A percentile compares a stretch with the other conserved stretches of the same genome.
Evolutionary conservation across 2,888 invertebrate genomes (phyloP).

Genomic region (Apamea sordens): DNA sequence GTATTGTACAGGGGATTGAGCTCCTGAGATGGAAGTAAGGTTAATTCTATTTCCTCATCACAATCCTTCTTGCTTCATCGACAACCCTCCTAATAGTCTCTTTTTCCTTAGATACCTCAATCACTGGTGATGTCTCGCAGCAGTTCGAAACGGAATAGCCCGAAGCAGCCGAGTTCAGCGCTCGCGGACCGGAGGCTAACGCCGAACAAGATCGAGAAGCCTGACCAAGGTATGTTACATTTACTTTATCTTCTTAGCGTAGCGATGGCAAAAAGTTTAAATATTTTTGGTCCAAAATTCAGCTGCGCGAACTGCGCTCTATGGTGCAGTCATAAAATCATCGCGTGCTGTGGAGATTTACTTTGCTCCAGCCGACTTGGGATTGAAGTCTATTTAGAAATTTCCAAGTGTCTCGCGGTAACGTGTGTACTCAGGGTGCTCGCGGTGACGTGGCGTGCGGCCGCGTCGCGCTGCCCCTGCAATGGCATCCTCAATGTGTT

Average conservation of each 20-base stretch:
- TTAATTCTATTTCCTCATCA: neutral
- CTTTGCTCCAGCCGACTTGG: too few relatives aligned
- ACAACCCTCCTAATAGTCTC: neutral
- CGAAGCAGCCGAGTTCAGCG: conserved; percentile 78
- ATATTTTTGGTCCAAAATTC: too few relatives aligned
- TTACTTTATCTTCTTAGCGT: neutral
- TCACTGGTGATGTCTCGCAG: conserved; percentile 83
- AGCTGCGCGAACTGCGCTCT: too few relatives aligned
- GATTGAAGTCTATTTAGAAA: too few relatives aligned
- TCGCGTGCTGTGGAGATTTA: too few relatives aligned
- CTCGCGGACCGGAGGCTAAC: conserved; percentile 70
- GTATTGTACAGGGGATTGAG: neutral
- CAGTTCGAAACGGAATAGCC: conserved; percentile 82
- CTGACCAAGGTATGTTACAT: conserved; percentile 82
- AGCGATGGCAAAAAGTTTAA: too few relatives aligned
- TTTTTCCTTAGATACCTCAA: conserved; percentile 82
- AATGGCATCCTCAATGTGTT: too few relatives aligned
- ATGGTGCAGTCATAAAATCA: too few relatives aligned
- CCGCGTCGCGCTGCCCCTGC: too few relatives aligned
- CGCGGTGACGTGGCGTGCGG: too few relatives aligned
- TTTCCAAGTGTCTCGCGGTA: too few relatives aligned
- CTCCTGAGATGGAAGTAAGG: neutral
- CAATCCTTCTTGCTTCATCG: neutral
- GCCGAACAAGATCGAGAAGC: conserved; percentile 77
- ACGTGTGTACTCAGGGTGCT: too few relatives aligned